Percentiles rank a stretch among this genome's conserved stretches.
Evolutionary conservation across 2,797 vertebrate genomes (phyloP).

Genomic region (Premnoplex brunnescens): DNA sequence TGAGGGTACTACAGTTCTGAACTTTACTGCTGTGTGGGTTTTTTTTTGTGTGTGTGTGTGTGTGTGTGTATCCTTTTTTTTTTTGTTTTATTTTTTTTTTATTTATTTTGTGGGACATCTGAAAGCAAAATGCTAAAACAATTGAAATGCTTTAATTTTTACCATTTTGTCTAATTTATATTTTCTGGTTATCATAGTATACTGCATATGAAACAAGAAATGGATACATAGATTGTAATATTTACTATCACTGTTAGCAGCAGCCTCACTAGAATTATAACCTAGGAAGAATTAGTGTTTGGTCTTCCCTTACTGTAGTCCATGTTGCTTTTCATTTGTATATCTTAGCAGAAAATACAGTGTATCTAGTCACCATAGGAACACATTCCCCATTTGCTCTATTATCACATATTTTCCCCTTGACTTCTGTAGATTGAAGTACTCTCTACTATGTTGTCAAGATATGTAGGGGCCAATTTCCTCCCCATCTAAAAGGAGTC

Average conservation of each 20-base stretch:
- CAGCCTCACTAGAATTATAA: not conserved
- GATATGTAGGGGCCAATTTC: conserved; percentile 63
- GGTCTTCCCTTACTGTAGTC: not conserved
- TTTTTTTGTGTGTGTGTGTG: not conserved
- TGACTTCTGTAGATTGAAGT: conserved; percentile 59
- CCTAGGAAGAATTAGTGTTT: not conserved
- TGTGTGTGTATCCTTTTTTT: not conserved
- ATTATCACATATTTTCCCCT: conserved; percentile 68
- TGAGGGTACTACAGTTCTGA: not conserved
- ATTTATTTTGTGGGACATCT: not conserved
- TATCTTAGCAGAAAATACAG: conserved; percentile 60
- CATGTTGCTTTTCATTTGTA: conserved; percentile 6
- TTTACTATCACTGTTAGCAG: not conserved
- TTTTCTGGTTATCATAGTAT: not conserved
- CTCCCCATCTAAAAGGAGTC: conserved; percentile 36
- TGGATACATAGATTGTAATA: rapidly evolving
- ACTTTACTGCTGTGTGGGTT: not conserved
- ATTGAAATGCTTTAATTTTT: not conserved
- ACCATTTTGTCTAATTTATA: not conserved
- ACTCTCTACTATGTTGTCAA: conserved; percentile 46
- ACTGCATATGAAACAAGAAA: not conserved
- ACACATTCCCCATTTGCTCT: conserved; percentile 60
- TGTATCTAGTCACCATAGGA: conserved; percentile 63
- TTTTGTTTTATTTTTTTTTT: too few species aligned
- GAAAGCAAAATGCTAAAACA: not conserved